Evolutionary conservation across 2,888 invertebrate genomes (phyloP), one percentile per base, ranked within the genome.

Genomic region (Ochropacha duplaris): DNA sequence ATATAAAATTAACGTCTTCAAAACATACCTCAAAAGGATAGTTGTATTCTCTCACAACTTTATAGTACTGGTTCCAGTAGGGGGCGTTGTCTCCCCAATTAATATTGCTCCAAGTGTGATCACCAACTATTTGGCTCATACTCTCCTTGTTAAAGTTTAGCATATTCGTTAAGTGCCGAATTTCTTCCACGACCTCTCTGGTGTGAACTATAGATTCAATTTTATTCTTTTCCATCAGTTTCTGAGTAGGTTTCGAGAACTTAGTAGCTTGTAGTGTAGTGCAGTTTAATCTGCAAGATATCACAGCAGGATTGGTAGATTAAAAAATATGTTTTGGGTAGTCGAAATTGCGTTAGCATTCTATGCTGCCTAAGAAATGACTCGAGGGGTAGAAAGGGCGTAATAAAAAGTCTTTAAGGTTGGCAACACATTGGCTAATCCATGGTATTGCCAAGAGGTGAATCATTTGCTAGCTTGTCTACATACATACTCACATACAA

Each of bases 81-180:
- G 92, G 92, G 0, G 92, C 92, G 57, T 92, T 86, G 0, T 87
- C 87, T 0, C 92, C 92, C 92, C 92, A 92, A 56, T 92, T 92
- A 2, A 88, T 85, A 58, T 92, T 92, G 57, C 65, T 72, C 92
- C 92, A 92, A 0, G 76, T 60, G 0, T 58, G 50, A 1, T 69
- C 72, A 0, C 70, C 66, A 0, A 74, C 73, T 0, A 64, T 56
- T 22, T 68, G 63, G 6, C 70, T 72, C 8, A 64, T 34, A 4
- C 64, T 54, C 1, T 74, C 68, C 54, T 78, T 83, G 51, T 86
- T 82, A 22, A 90, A 83, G 63, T 91, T 89, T 5, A 90, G 72
- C 72, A 84, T 81, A 60, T 83, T 86, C 0, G 85, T 84, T 49
- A 92, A 67, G 49, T 87, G 77, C 1, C 81, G 76, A 14, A 92